These are phyloP conservation scores for Drosophila putrida DNA, from an alignment of 2,888 invertebrate genomes.

Conservation along the genomic window DNA sequence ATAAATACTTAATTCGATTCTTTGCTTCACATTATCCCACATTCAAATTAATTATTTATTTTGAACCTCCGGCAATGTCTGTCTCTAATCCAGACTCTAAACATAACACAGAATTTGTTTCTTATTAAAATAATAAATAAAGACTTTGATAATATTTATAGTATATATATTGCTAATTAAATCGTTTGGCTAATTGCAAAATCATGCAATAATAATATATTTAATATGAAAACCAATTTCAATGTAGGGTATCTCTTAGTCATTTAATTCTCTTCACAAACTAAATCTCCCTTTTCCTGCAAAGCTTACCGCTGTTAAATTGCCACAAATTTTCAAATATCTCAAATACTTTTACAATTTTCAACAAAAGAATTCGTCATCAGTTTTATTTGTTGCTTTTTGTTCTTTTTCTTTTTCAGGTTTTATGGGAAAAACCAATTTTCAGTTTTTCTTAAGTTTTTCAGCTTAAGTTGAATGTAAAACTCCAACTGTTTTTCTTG, in stretches of 20 bases:
- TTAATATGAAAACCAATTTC: no score
- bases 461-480: slow-evolving; percentile 46
- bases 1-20: slow-evolving; percentile 26
- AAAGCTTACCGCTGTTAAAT: neutral
- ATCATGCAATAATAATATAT: no score
- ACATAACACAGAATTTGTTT: neutral
- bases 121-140: neutral
- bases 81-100: slow-evolving; percentile 5
- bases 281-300: neutral
- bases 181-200: no score
- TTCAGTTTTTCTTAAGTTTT: slow-evolving; percentile 45
- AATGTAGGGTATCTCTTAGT: no score
- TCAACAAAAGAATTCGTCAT: slow-evolving; percentile 30
- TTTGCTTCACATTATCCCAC: neutral
- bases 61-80: slow-evolving; percentile 6
- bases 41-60: slow-evolving; percentile 30
- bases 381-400: neutral
- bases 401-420: neutral
- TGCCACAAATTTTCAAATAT: slow-evolving; percentile 17
- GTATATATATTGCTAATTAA: neutral
- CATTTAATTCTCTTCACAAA: no score
- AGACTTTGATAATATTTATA: no score
- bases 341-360: slow-evolving; percentile 23
- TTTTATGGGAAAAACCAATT: slow-evolving; percentile 35
- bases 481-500: slow-evolving; percentile 28